These are phyloP conservation scores for Tychaedon coryphoeus DNA, from an alignment of 2,113 vertebrate species.

Conservation along the genomic window DNA sequence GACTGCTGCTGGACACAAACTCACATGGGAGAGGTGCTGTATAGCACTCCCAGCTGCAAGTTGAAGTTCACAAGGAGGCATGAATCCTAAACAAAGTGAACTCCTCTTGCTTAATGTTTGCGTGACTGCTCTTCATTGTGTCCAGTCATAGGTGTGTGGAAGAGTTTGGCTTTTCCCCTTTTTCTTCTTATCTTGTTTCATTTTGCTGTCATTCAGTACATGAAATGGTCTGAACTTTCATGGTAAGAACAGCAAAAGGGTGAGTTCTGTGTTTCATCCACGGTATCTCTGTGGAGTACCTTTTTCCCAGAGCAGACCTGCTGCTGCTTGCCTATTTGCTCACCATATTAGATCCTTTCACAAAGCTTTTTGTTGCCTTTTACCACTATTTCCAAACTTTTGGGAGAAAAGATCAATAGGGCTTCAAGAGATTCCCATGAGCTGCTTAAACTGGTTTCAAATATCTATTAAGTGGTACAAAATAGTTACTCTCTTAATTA, in stretches of 20 bases:
- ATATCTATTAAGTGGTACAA: neutral
- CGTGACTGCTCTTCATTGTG: neutral
- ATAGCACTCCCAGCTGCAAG: neutral
- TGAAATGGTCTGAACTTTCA: neutral
- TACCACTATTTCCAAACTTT: neutral
- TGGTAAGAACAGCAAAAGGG: neutral
- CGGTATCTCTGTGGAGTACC: neutral
- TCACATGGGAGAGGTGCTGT: neutral
- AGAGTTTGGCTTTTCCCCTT: neutral
- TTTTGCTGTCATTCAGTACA: neutral
- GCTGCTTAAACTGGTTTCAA: neutral
- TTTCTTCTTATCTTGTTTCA: neutral
- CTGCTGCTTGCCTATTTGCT: neutral
- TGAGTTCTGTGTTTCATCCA: neutral
- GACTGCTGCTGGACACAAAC: neutral
- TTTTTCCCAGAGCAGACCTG: neutral
- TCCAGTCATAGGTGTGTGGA: neutral
- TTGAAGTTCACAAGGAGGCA: neutral
- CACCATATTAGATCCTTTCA: neutral
- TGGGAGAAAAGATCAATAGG: neutral
- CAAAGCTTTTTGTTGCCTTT: neutral
- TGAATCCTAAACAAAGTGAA: neutral
- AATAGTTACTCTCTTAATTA: neutral
- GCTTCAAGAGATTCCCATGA: neutral
- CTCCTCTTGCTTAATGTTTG: neutral